phyloP scores from a whole-genome alignment of 2,888 invertebrate species.

The Acleris sparsana region DNA sequence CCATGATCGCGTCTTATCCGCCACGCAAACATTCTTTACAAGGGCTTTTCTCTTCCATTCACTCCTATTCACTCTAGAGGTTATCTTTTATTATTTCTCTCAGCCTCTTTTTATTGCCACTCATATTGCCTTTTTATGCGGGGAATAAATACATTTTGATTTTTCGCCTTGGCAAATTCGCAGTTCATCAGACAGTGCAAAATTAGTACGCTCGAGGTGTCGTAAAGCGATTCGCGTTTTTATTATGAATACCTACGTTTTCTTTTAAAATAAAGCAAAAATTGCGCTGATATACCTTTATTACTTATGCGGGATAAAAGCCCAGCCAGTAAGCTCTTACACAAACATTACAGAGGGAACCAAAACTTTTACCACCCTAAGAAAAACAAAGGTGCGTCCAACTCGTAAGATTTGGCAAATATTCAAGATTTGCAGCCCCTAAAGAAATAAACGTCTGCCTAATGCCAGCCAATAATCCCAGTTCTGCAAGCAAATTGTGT shows the following conservation, averaged over 20 bases:
- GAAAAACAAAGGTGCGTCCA: constrained; percentile 79
- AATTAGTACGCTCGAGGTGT: constrained; percentile 75
- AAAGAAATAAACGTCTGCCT: constrained; percentile 44
- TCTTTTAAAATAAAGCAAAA: neutral
- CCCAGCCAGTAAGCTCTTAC: constrained; percentile 57
- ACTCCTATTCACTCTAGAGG: constrained; percentile 66
- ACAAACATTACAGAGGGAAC: constrained; percentile 72
- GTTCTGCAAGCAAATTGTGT: constrained; percentile 23
- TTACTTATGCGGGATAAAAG: constrained; percentile 18
- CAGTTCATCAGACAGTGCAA: constrained; percentile 66
- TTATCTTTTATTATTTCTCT: constrained; percentile 82
- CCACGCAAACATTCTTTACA: constrained; percentile 82
- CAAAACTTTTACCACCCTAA: constrained; percentile 65
- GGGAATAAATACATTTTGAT: constrained; percentile 84
- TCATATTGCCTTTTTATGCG: constrained; percentile 83
- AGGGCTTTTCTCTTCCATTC: constrained; percentile 77
- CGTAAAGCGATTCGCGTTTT: constrained; percentile 52
- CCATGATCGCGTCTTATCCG: constrained; percentile 80
- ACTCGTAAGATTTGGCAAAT: constrained; percentile 61
- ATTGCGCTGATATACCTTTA: constrained; percentile 7
- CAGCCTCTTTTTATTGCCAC: constrained; percentile 78
- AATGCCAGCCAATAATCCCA: constrained; percentile 59
- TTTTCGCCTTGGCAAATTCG: constrained; percentile 68
- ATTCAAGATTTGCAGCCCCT: constrained; percentile 55
- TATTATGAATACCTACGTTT: too few relatives aligned